phyloP scores from a whole-genome alignment of 1,140 invertebrate genomes.

The Cyclargus thomasi region DNA sequence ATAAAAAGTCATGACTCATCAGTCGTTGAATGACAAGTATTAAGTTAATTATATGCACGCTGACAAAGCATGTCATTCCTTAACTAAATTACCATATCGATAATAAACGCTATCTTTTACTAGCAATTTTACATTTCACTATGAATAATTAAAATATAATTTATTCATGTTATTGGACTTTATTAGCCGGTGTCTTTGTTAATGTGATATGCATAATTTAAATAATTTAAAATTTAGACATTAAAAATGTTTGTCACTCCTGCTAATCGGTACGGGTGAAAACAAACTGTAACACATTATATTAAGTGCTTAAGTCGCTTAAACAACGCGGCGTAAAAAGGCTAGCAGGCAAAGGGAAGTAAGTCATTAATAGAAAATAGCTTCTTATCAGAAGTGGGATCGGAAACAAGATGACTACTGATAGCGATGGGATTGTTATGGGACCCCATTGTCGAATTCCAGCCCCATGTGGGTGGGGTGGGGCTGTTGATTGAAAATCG shows the following conservation, averaged over 20 bases:
- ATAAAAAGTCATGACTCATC: too few species aligned
- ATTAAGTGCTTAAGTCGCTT: neutral
- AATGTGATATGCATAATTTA: neutral
- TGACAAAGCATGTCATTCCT: neutral
- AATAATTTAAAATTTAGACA: neutral
- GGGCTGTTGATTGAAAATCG: constrained; percentile 7
- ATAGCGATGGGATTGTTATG: constrained; percentile 36
- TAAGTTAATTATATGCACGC: neutral
- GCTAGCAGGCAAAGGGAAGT: constrained; percentile 44
- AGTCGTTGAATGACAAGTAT: neutral
- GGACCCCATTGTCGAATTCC: constrained; percentile 28
- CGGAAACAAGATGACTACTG: constrained; percentile 42
- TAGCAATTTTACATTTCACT: constrained; percentile 1
- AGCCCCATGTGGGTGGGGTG: constrained; percentile 15
- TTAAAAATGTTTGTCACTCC: constrained; percentile 8
- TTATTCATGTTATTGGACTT: neutral
- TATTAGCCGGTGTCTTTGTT: neutral
- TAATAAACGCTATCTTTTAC: neutral
- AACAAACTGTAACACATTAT: neutral
- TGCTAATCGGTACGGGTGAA: neutral
- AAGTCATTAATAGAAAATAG: constrained; percentile 61
- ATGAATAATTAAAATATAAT: neutral
- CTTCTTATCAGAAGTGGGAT: constrained; percentile 46
- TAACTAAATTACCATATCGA: neutral
- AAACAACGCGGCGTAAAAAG: constrained; percentile 16